Conservation (phyloP, 1,140 invertebrate genomes). For the Neotoxoptera formosana region DNA sequence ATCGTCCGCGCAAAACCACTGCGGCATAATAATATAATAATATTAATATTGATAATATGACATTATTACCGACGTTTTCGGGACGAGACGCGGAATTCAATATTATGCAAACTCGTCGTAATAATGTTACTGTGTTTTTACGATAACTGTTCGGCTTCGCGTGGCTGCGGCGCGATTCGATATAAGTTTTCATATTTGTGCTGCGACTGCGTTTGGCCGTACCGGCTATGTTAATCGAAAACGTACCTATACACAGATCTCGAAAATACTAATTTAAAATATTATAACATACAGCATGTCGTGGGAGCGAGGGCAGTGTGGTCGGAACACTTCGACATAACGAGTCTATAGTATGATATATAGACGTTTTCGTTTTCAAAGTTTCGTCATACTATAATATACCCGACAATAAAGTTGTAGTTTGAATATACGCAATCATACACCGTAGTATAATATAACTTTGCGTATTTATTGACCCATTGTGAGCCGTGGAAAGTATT, state of each 20-base stretch:
- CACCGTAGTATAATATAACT: background rate
- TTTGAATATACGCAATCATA: constrained; percentile 21
- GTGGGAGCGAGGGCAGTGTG: background rate
- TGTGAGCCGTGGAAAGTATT: background rate
- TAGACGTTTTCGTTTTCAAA: constrained; percentile 15
- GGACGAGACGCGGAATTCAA: background rate
- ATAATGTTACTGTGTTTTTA: too few species aligned
- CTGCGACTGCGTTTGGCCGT: background rate
- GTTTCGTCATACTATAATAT: background rate
- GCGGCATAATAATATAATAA: background rate
- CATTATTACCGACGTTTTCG: background rate
- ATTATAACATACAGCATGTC: background rate
- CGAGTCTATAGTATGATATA: background rate
- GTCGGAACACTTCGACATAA: background rate
- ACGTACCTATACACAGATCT: background rate
- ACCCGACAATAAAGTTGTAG: background rate
- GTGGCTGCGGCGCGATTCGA: background rate
- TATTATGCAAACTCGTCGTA: background rate
- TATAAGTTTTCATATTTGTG: background rate
- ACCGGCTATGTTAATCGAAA: background rate
- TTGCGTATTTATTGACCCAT: background rate
- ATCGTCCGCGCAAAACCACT: background rate
- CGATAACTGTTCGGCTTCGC: background rate
- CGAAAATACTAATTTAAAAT: background rate
- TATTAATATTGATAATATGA: too few species aligned